Percentiles rank a stretch among this genome's conserved stretches.
Conservation (phyloP, 2,113 vertebrate species). For the Pygathrix nemaeus region DNA sequence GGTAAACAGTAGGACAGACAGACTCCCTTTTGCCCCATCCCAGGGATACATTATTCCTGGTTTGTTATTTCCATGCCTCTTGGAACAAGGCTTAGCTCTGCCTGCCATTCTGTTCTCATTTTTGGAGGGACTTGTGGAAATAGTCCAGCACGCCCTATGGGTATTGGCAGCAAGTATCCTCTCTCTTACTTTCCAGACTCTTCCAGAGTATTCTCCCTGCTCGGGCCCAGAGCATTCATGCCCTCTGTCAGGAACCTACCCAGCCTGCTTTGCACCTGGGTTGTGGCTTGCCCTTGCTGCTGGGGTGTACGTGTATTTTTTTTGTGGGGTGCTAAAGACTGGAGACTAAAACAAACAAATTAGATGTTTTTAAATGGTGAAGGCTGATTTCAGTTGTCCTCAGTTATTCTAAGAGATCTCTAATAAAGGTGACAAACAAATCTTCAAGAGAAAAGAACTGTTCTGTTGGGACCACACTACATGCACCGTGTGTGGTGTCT, state of each 20-base stretch:
- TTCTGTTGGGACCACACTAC: no score
- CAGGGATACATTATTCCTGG: accelerated
- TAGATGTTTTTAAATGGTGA: background rate
- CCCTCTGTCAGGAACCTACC: background rate
- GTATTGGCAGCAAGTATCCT: background rate
- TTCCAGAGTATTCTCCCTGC: background rate
- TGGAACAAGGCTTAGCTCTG: background rate
- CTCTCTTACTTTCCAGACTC: background rate
- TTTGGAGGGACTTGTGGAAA: background rate
- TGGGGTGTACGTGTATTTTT: background rate
- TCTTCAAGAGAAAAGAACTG: background rate
- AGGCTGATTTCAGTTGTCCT: background rate
- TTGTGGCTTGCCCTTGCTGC: background rate
- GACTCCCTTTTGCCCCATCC: no score
- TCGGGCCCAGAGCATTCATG: background rate
- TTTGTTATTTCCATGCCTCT: background rate
- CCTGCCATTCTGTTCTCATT: background rate
- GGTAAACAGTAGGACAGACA: background rate
- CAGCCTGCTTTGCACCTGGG: background rate
- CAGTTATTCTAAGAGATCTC: background rate
- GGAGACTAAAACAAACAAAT: background rate
- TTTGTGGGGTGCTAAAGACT: background rate
- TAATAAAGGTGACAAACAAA: background rate
- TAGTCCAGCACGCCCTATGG: accelerated
- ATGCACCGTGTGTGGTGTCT: accelerated